A percentile compares a stretch with the other conserved stretches of the same genome.
Evolutionary conservation across 1,140 invertebrate genomes (phyloP).

Genomic region (Macrobrachium nipponense): DNA sequence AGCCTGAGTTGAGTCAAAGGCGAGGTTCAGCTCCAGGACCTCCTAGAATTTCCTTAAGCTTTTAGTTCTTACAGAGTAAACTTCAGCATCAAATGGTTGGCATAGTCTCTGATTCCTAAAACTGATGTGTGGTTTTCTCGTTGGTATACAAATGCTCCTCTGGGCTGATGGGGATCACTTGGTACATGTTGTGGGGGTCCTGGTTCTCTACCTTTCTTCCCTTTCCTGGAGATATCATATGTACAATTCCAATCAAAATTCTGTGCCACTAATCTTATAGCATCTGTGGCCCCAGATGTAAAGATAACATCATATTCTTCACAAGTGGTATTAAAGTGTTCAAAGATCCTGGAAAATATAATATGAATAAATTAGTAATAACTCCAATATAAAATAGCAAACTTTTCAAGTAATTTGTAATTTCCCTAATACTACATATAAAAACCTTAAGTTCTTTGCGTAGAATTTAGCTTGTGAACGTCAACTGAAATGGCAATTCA

Average conservation of each 20-base stretch:
- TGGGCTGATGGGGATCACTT: slow-evolving; percentile 38
- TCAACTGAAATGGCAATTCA: too few relatives aligned
- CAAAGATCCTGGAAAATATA: slow-evolving; percentile 77
- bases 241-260: slow-evolving; percentile 76
- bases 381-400: slow-evolving; percentile 29
- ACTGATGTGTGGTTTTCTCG: slow-evolving; percentile 96
- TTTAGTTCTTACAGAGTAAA: slow-evolving; percentile 18
- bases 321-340: slow-evolving; percentile 84
- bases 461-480: too few relatives aligned
- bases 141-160: slow-evolving; percentile 82
- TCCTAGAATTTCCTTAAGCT: slow-evolving; percentile 6
- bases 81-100: slow-evolving; percentile 60
- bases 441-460: too few relatives aligned
- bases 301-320: slow-evolving; percentile 91
- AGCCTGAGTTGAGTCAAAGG: too few relatives aligned
- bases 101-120: slow-evolving; percentile 84
- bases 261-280: slow-evolving; percentile 87
- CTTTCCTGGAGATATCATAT: too few relatives aligned
- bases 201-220: too few relatives aligned
- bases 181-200: too few relatives aligned
- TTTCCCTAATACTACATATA: too few relatives aligned
- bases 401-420: not conserved
- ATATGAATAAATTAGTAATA: slow-evolving; percentile 44
- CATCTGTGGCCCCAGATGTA: slow-evolving; percentile 87
- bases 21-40: not conserved